Conservation (phyloP, 2,888 invertebrate species). For the Stenotaenia linearis region DNA sequence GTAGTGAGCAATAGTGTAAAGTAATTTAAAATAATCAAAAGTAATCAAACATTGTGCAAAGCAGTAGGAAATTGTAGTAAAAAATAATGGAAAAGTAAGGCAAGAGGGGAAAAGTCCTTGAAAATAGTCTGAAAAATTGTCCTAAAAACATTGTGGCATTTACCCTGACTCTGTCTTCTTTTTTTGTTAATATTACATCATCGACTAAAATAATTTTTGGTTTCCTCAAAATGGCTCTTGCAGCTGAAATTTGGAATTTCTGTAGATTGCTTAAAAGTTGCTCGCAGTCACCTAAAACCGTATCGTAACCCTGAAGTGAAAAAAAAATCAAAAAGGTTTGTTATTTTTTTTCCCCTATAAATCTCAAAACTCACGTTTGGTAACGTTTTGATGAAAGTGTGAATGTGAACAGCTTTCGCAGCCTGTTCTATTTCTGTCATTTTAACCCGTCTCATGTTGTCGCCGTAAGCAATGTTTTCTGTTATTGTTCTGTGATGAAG, state of each 20-base stretch:
- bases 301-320: conserved; percentile 29
- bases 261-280: neutral
- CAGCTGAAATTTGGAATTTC: conserved; percentile 26
- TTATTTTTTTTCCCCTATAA: too few species aligned
- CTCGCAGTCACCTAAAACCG: neutral
- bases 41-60: too few species aligned
- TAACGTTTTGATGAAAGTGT: neutral
- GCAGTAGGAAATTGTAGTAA: too few species aligned
- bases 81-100: too few species aligned
- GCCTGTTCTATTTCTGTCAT: neutral
- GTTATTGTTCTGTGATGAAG: neutral
- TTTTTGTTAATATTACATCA: neutral
- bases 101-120: too few species aligned
- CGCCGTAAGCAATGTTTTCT: conserved; percentile 24
- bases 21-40: too few species aligned
- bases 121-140: too few species aligned
- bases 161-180: neutral
- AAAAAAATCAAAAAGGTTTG: too few species aligned
- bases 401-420: neutral
- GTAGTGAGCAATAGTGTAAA: too few species aligned
- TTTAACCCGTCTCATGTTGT: neutral
- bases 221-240: conserved; percentile 13
- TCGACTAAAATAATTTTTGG: conserved; percentile 24
- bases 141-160: too few species aligned
- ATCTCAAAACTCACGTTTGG: conserved; percentile 2